phyloP scores from a whole-genome alignment of 1,140 invertebrate species.

The Cotesia glomerata region DNA sequence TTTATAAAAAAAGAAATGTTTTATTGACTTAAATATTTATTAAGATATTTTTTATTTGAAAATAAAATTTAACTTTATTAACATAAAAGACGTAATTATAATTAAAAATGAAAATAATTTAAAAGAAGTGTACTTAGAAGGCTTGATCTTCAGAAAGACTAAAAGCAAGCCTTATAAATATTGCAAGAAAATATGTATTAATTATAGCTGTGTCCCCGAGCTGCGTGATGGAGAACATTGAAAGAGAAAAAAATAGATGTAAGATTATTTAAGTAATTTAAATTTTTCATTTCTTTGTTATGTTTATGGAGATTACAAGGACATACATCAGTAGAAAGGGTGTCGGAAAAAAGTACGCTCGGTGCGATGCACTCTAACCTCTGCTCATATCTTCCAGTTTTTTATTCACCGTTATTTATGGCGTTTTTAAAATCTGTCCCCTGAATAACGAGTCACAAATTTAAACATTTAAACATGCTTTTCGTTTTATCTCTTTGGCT shows the following conservation, averaged over 20 bases:
- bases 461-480: neutral
- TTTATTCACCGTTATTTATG: conserved; percentile 14
- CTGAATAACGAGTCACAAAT: neutral
- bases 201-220: conserved; percentile 10
- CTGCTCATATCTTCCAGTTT: conserved; percentile 13
- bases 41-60: no score
- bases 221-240: conserved; percentile 15
- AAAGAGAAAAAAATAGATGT: neutral
- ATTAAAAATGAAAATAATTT: no score
- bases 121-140: neutral
- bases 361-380: conserved; percentile 5
- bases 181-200: neutral
- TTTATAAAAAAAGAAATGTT: no score
- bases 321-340: neutral
- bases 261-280: neutral
- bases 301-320: neutral
- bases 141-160: neutral
- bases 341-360: neutral
- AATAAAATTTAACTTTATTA: no score
- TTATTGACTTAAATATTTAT: no score
- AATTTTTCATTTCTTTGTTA: neutral
- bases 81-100: no score
- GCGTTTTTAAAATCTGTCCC: neutral
- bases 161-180: no score
- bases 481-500: neutral